phyloP scores from a whole-genome alignment of 2,113 vertebrate genomes.

The Colius striatus region DNA sequence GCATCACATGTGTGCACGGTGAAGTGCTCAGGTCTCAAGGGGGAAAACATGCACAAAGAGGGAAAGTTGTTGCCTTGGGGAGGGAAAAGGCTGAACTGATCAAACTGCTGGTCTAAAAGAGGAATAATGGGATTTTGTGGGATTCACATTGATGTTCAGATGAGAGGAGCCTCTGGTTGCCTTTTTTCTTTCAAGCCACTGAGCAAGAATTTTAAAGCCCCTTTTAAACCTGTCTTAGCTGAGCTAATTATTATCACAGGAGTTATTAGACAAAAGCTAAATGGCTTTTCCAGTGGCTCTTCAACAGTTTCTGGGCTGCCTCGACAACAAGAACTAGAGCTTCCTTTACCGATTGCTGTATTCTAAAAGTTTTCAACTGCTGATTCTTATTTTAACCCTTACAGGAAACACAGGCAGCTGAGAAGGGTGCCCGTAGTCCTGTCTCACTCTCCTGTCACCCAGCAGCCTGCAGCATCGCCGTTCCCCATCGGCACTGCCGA shows the following conservation, averaged over 20 bases:
- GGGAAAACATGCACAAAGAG: slow-evolving; percentile 26
- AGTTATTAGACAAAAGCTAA: slow-evolving; percentile 68
- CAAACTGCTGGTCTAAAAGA: slow-evolving; percentile 76
- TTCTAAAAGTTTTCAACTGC: background rate
- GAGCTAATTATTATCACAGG: slow-evolving; percentile 81
- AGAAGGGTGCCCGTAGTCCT: background rate
- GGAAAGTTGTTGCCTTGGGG: slow-evolving; percentile 78
- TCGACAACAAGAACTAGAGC: background rate
- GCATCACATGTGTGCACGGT: rapidly evolving
- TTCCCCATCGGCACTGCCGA: rapidly evolving
- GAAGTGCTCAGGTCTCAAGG: background rate
- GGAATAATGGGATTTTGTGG: slow-evolving; percentile 86
- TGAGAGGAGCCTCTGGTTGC: slow-evolving; percentile 79
- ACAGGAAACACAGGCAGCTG: background rate
- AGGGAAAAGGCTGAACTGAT: slow-evolving; percentile 74
- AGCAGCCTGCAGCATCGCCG: background rate
- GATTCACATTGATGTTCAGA: slow-evolving; percentile 82
- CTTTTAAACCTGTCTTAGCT: slow-evolving; percentile 79
- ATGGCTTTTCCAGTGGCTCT: slow-evolving; percentile 47
- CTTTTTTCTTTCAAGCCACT: slow-evolving; percentile 73
- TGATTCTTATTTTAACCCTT: background rate
- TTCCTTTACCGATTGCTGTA: background rate
- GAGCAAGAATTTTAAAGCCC: slow-evolving; percentile 80
- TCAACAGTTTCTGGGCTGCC: slow-evolving; percentile 1
- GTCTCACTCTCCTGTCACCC: background rate